A percentile compares a stretch with the other conserved stretches of the same genome.
Conservation (phyloP, 2,888 invertebrate species). For the Caenorhabditis virilis region DNA sequence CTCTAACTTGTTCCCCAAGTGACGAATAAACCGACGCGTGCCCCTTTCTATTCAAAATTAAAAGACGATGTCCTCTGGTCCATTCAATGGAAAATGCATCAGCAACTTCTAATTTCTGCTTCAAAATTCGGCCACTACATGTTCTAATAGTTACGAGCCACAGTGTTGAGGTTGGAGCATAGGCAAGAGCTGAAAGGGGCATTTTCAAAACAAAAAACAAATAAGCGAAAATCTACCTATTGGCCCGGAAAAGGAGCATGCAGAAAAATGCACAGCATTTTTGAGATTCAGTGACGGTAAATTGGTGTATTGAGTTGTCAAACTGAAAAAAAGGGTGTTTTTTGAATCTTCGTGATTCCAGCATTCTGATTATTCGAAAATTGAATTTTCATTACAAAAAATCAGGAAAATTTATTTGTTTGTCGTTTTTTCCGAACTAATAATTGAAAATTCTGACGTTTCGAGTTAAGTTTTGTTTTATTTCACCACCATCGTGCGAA, state of each 20-base stretch:
- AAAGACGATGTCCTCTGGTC: conserved; percentile 48
- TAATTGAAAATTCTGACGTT: too few species aligned
- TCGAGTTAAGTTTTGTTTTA: too few species aligned
- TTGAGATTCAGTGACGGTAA: conserved; percentile 32
- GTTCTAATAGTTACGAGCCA: conserved; percentile 43
- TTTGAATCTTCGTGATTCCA: neutral
- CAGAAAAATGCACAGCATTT: conserved; percentile 44
- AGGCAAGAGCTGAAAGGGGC: conserved; percentile 29
- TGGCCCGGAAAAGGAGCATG: conserved; percentile 52
- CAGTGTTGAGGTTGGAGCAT: conserved; percentile 8
- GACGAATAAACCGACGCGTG: conserved; percentile 34
- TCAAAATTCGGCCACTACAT: conserved; percentile 36
- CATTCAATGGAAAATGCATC: conserved; percentile 45
- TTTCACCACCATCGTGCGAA: too few species aligned
- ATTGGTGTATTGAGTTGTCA: conserved; percentile 30
- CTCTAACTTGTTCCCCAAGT: conserved; percentile 35
- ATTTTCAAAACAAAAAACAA: neutral
- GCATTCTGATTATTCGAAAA: too few species aligned
- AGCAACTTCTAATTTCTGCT: conserved; percentile 22
- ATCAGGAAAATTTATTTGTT: too few species aligned
- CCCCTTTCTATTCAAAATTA: conserved; percentile 34
- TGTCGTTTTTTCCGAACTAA: too few species aligned
- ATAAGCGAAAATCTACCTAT: conserved; percentile 28
- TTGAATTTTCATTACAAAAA: too few species aligned
- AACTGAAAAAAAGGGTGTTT: conserved; percentile 15